A percentile compares a stretch with the other conserved stretches of the same genome.
phyloP scores from a whole-genome alignment of 2,113 vertebrate species.

The Pachycephala philippinensis region DNA sequence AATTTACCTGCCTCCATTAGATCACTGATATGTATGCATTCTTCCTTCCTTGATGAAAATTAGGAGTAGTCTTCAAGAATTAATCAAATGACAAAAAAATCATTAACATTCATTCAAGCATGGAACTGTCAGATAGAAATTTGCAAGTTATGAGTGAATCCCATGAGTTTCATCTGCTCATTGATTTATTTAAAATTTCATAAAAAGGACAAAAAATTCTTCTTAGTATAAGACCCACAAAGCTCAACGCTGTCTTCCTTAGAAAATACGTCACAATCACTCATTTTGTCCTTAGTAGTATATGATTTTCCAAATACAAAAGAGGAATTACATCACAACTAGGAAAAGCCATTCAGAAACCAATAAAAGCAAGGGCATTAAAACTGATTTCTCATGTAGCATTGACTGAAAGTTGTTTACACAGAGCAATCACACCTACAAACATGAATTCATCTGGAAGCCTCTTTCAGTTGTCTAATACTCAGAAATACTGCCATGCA shows the following conservation, averaged over 20 bases:
- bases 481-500: neutral
- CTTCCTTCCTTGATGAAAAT: constrained; percentile 19
- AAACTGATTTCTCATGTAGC: neutral
- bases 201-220: constrained; percentile 15
- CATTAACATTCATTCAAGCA: constrained; percentile 49
- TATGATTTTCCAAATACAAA: neutral
- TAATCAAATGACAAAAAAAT: constrained; percentile 17
- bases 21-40: neutral
- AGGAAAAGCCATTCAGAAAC: neutral
- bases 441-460: neutral
- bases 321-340: neutral
- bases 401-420: neutral
- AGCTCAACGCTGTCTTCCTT: neutral
- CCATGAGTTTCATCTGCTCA: constrained; percentile 26
- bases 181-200: constrained; percentile 57
- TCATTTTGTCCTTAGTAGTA: neutral
- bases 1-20: neutral
- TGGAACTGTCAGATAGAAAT: constrained; percentile 41
- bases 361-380: neutral
- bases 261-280: neutral
- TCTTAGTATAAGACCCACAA: neutral
- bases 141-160: constrained; percentile 42
- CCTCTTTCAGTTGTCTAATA: neutral
- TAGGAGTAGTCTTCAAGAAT: constrained; percentile 27
- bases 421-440: neutral